These are phyloP conservation scores for Sphyrna mokarran DNA, from an alignment of 2,113 vertebrate species.

Conservation along the genomic window DNA sequence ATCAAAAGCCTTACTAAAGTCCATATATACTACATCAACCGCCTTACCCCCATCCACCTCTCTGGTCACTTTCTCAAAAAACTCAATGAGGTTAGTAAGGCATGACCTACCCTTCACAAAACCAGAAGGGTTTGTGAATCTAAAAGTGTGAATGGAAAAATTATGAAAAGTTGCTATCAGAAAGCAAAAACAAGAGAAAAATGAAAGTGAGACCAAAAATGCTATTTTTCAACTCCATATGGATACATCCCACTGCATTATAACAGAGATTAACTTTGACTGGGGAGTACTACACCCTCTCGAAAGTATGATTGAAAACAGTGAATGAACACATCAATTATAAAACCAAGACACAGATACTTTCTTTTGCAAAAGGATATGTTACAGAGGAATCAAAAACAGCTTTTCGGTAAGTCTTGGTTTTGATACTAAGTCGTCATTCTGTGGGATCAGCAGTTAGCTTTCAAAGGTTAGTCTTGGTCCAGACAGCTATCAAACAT, in stretches of 20 bases:
- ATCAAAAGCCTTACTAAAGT: too few relatives aligned
- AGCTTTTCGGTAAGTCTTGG: neutral
- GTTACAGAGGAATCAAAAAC: neutral
- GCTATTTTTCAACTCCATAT: too few relatives aligned
- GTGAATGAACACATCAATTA: neutral
- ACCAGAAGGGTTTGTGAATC: too few relatives aligned
- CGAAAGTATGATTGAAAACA: neutral
- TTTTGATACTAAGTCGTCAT: neutral
- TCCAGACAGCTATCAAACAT: neutral
- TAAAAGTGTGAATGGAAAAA: too few relatives aligned
- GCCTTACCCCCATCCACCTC: too few relatives aligned
- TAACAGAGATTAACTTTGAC: neutral
- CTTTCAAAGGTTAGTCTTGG: neutral
- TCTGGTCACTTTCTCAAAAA: too few relatives aligned
- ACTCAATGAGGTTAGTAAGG: too few relatives aligned
- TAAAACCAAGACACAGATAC: neutral
- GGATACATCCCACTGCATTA: neutral
- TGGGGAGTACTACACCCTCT: neutral
- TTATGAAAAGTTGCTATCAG: too few relatives aligned
- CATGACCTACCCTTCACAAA: too few relatives aligned
- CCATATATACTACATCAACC: too few relatives aligned
- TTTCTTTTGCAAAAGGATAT: neutral
- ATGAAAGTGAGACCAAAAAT: too few relatives aligned
- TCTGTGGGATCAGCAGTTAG: neutral
- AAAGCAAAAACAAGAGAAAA: too few relatives aligned